Evolutionary conservation across 2,113 vertebrate genomes (phyloP).

Genomic region (Drymodes brunneopygia): DNA sequence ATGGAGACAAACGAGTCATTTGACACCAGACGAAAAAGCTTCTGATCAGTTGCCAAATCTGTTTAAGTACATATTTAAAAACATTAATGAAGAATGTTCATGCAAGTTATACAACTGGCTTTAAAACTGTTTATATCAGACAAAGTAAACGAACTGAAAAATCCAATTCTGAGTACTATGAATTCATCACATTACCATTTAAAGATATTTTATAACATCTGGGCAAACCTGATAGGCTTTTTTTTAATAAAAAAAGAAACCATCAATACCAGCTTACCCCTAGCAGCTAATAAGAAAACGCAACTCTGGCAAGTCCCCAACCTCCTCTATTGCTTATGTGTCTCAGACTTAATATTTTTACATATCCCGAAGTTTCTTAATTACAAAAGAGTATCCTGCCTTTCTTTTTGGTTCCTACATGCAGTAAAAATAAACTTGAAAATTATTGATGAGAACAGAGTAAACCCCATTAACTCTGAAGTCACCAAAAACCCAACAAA

Average conservation of each 20-base stretch:
- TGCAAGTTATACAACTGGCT: neutral
- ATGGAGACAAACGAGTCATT: slow-evolving; percentile 96
- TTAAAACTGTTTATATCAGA: neutral
- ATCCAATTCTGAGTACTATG: neutral
- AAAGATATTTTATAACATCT: neutral
- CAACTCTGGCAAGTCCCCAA: neutral
- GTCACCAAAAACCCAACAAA: neutral
- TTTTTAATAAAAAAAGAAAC: neutral
- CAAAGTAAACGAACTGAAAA: neutral
- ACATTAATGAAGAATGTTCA: neutral
- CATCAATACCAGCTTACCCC: neutral
- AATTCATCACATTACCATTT: neutral
- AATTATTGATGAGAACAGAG: neutral
- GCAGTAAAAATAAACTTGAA: neutral
- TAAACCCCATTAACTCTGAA: neutral
- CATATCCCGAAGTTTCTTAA: neutral
- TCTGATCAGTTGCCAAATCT: slow-evolving; percentile 91
- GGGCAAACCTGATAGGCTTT: neutral
- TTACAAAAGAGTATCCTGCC: neutral
- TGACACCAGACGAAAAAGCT: slow-evolving; percentile 94
- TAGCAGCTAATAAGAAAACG: neutral
- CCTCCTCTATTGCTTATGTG: neutral
- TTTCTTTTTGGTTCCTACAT: neutral
- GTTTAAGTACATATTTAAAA: slow-evolving; percentile 60
- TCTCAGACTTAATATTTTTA: neutral